These are phyloP conservation scores for Xiphophorus couchianus DNA, from an alignment of 2,113 vertebrate genomes.

Conservation along the genomic window DNA sequence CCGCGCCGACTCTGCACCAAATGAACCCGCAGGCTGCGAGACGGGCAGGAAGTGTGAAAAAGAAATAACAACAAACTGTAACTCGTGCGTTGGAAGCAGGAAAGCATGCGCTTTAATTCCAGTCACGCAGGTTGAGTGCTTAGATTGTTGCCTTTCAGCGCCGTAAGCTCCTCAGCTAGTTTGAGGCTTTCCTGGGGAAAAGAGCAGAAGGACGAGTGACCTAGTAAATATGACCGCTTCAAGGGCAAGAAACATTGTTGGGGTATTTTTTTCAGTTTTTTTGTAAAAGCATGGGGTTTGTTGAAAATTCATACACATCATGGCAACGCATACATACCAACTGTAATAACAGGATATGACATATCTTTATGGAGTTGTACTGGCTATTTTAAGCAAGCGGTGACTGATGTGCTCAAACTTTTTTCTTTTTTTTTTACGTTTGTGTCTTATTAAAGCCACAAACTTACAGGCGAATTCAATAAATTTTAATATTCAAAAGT, in stretches of 20 bases:
- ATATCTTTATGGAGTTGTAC: too few relatives aligned
- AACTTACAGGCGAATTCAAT: too few relatives aligned
- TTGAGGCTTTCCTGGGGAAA: conserved; percentile 15
- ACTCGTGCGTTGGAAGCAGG: too few relatives aligned
- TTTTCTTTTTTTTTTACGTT: too few relatives aligned
- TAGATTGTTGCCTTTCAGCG: conserved; percentile 9
- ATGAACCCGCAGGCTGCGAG: conserved; percentile 5
- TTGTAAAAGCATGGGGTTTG: background rate
- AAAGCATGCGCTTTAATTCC: background rate
- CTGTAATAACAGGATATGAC: too few relatives aligned
- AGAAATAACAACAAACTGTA: background rate
- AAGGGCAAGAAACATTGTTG: background rate
- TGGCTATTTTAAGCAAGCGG: too few relatives aligned
- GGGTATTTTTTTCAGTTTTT: background rate
- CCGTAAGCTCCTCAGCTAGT: conserved; percentile 17
- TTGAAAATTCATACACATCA: too few relatives aligned
- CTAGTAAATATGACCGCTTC: conserved; percentile 28
- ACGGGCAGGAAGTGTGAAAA: background rate
- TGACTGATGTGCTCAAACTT: too few relatives aligned
- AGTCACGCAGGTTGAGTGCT: background rate
- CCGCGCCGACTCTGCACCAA: conserved; percentile 4
- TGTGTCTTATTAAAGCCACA: too few relatives aligned
- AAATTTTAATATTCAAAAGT: too few relatives aligned
- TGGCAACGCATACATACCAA: too few relatives aligned
- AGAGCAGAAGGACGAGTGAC: conserved; percentile 24